Percentiles rank a stretch among this genome's conserved stretches.
phyloP scores from a whole-genome alignment of 1,140 invertebrate species.

The Sipha flava region DNA sequence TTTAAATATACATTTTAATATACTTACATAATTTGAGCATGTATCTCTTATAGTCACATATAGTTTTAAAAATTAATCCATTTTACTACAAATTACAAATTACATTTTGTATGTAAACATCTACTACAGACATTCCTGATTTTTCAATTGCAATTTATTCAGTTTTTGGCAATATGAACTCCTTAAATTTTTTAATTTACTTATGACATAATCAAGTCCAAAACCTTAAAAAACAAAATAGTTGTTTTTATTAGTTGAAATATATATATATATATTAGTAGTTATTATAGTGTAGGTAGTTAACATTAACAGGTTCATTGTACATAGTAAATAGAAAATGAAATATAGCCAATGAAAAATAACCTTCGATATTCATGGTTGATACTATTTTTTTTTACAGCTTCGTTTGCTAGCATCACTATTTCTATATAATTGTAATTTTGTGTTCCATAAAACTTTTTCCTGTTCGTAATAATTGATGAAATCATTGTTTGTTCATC shows the following conservation, averaged over 20 bases:
- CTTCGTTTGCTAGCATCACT: background rate
- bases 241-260: background rate
- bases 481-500: background rate
- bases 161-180: conserved; percentile 26
- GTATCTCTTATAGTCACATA: background rate
- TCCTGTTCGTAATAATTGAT: background rate
- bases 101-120: background rate
- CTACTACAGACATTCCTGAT: background rate
- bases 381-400: background rate
- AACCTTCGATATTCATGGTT: background rate
- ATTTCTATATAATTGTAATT: background rate
- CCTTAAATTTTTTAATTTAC: conserved; percentile 19
- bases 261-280: background rate
- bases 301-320: background rate
- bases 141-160: conserved; percentile 14
- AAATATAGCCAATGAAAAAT: too few relatives aligned
- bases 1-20: background rate
- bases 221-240: background rate
- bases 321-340: background rate
- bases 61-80: background rate
- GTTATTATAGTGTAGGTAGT: background rate
- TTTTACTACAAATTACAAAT: background rate
- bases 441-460: background rate
- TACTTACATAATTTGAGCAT: background rate
- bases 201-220: conserved; percentile 7